A percentile compares a stretch with the other conserved stretches of the same genome.
phyloP scores from a whole-genome alignment of 2,888 invertebrate species.

The Halictus quadricinctus region DNA sequence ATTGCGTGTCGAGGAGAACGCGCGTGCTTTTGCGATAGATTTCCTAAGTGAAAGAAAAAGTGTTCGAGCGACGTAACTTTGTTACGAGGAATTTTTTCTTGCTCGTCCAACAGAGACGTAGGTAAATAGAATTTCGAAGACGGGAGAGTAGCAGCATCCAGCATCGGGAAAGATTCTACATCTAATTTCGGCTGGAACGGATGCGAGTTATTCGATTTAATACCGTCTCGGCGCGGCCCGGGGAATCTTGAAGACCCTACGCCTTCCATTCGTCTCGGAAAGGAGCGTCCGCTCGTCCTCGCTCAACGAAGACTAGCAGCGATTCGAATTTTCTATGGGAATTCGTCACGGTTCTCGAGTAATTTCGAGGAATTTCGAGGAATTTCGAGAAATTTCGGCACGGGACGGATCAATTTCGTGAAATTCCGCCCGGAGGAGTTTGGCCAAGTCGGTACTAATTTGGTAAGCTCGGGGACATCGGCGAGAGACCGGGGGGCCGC shows the following conservation, averaged over 20 bases:
- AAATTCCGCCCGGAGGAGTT: conserved; percentile 12
- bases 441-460: conserved; percentile 34
- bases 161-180: neutral
- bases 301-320: neutral
- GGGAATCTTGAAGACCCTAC: neutral
- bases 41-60: neutral
- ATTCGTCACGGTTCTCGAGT: neutral
- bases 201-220: neutral
- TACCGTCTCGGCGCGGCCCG: neutral
- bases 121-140: neutral
- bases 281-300: neutral
- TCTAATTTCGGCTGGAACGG: neutral
- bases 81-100: too few species aligned
- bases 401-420: conserved; percentile 13
- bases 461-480: conserved; percentile 20
- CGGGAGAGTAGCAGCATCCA: neutral
- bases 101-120: too few species aligned
- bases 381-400: neutral
- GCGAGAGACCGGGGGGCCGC: conserved; percentile 7
- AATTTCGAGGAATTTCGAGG: neutral
- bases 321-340: neutral
- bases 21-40: neutral
- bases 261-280: neutral
- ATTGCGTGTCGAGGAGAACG: neutral
- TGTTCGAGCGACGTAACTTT: too few species aligned